Conservation (phyloP, 2,797 vertebrate species). For the Thaleichthys pacificus region DNA sequence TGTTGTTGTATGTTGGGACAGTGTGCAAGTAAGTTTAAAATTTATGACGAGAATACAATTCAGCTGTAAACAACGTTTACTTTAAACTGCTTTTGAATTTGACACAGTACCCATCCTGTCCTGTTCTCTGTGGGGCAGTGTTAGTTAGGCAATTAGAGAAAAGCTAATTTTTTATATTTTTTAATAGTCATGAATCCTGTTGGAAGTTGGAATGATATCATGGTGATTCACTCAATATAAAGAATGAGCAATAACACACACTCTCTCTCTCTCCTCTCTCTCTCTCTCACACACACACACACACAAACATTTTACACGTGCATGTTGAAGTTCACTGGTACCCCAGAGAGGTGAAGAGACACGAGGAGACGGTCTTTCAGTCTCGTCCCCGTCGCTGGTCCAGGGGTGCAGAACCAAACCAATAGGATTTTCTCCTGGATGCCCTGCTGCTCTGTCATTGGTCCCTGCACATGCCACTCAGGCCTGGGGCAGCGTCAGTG, state of each 20-base stretch:
- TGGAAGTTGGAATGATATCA: constrained; percentile 39
- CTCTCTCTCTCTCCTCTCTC: too few relatives aligned
- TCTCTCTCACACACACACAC: too few relatives aligned
- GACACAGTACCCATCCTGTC: not conserved
- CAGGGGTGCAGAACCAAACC: not conserved
- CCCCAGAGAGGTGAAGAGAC: too few relatives aligned
- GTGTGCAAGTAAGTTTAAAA: not conserved
- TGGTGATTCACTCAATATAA: constrained; percentile 8
- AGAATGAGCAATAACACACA: constrained; percentile 12
- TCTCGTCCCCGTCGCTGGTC: not conserved
- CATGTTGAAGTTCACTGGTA: too few relatives aligned
- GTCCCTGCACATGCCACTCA: not conserved
- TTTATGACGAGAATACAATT: not conserved
- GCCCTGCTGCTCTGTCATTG: not conserved
- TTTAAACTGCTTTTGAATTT: not conserved
- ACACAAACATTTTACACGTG: not conserved
- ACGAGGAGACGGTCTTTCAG: not conserved
- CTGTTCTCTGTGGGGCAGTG: not conserved
- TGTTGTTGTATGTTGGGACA: too few relatives aligned
- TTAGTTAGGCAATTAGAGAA: not conserved
- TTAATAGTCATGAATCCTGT: not conserved
- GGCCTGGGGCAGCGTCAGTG: not conserved
- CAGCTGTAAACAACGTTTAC: not conserved
- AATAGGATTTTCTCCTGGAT: not conserved
- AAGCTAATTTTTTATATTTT: not conserved